A percentile compares a stretch with the other conserved stretches of the same genome.
phyloP scores from a whole-genome alignment of 2,113 vertebrate genomes.

The Terrapene triunguis region DNA sequence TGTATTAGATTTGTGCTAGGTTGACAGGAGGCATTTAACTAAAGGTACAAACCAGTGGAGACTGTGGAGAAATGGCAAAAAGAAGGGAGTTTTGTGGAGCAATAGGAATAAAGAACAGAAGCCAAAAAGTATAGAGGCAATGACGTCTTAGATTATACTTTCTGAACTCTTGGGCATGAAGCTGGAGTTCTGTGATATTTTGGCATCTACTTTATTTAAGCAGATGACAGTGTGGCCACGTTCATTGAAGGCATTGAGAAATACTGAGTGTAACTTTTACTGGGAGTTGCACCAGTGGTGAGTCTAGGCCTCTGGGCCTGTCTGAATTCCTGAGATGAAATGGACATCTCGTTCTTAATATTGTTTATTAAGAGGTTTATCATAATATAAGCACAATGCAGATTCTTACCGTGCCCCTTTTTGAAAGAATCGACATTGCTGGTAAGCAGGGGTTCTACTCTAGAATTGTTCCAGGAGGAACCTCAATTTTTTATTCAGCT shows the following conservation, averaged over 20 bases:
- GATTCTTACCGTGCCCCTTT: neutral
- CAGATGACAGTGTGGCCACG: neutral
- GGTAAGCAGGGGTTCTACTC: neutral
- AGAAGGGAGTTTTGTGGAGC: neutral
- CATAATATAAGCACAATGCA: neutral
- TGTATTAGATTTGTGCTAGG: neutral
- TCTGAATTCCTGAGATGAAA: neutral
- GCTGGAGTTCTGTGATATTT: constrained; percentile 15
- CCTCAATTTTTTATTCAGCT: neutral
- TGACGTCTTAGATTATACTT: neutral
- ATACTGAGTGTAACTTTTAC: fast-evolving
- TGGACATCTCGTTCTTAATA: neutral
- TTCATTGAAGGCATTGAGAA: neutral
- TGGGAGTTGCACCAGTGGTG: neutral
- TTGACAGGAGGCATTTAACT: neutral
- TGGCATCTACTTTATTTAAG: neutral
- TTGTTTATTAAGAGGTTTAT: no score
- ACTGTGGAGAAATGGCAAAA: neutral
- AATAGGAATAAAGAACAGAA: neutral
- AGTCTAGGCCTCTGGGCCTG: no score
- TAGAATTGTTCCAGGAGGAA: no score
- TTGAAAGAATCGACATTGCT: neutral
- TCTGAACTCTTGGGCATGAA: neutral
- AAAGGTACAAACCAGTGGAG: neutral
- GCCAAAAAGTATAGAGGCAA: neutral